Percentiles rank a stretch among this genome's conserved stretches.
Evolutionary conservation across 2,888 invertebrate species (phyloP).

Genomic region (Apamea monoglypha): DNA sequence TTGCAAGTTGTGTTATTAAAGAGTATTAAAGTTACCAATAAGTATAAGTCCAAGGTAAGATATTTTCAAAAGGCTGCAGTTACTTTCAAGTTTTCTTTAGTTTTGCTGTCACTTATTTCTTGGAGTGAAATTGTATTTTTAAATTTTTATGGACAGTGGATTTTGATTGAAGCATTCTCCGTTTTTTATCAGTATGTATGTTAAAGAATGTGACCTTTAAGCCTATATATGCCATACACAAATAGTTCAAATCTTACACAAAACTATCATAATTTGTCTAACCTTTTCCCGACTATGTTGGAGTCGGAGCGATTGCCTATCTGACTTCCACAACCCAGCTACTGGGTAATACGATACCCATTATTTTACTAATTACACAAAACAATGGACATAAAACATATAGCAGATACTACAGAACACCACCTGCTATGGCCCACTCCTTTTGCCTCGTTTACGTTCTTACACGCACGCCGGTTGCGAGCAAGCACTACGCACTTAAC

Average conservation of each 20-base stretch:
- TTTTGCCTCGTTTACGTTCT: neutral
- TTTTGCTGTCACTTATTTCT: neutral
- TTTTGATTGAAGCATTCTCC: neutral
- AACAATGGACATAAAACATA: no score
- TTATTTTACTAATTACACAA: no score
- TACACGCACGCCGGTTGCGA: neutral
- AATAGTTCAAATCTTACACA: neutral
- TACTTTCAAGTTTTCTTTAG: neutral
- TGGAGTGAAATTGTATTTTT: no score
- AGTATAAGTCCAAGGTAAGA: neutral
- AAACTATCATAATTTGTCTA: neutral
- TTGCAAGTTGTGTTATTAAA: constrained; percentile 7
- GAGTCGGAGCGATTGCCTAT: no score
- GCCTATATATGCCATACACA: neutral
- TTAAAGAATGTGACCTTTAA: neutral
- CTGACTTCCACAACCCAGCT: no score
- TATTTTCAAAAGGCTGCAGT: no score
- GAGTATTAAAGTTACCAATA: neutral
- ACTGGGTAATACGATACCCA: no score
- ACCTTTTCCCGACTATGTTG: neutral
- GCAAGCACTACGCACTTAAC: no score
- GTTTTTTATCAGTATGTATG: neutral
- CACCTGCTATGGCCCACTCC: neutral
- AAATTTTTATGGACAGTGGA: no score
- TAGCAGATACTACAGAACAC: neutral